phyloP scores from a whole-genome alignment of 2,888 invertebrate species.

The Aleiodes alternator region DNA sequence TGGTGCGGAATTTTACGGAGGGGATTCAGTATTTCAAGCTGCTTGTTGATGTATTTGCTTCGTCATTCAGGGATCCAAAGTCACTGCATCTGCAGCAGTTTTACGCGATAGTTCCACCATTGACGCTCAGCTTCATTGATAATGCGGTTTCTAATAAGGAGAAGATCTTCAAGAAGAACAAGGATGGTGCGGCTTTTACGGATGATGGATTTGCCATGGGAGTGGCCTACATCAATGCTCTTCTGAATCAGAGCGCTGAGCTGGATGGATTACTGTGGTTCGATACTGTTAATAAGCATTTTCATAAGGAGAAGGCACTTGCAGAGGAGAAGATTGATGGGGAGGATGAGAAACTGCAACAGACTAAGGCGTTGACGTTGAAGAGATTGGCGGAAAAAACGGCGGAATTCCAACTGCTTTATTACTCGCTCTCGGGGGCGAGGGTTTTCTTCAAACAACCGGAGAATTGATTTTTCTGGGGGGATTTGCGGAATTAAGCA shows the following conservation, averaged over 20 bases:
- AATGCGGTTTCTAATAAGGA: constrained; percentile 94
- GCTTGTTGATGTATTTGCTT: constrained; percentile 93
- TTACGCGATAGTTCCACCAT: constrained; percentile 93
- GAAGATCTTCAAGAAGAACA: constrained; percentile 93
- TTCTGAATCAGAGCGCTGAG: constrained; percentile 88
- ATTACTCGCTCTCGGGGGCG: constrained; percentile 95
- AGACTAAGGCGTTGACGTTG: constrained; percentile 92
- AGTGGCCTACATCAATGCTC: constrained; percentile 92
- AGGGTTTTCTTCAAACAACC: constrained; percentile 92
- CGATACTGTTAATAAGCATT: constrained; percentile 87
- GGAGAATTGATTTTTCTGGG: constrained; percentile 55
- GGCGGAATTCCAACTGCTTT: constrained; percentile 90
- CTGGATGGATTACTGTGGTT: constrained; percentile 98
- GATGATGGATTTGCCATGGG: constrained; percentile 99
- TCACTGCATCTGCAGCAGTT: constrained; percentile 94
- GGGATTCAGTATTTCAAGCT: constrained; percentile 93
- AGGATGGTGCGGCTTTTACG: constrained; percentile 92
- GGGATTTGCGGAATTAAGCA: background rate
- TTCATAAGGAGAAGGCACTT: constrained; percentile 80
- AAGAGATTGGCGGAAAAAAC: constrained; percentile 81
- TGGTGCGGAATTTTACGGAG: constrained; percentile 90
- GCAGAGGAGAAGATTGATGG: constrained; percentile 78
- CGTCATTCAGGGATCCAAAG: constrained; percentile 88
- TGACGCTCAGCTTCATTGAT: constrained; percentile 96
- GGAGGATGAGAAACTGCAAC: constrained; percentile 92